phyloP scores from a whole-genome alignment of 2,888 invertebrate genomes.

The Eupelmus urozonus region DNA sequence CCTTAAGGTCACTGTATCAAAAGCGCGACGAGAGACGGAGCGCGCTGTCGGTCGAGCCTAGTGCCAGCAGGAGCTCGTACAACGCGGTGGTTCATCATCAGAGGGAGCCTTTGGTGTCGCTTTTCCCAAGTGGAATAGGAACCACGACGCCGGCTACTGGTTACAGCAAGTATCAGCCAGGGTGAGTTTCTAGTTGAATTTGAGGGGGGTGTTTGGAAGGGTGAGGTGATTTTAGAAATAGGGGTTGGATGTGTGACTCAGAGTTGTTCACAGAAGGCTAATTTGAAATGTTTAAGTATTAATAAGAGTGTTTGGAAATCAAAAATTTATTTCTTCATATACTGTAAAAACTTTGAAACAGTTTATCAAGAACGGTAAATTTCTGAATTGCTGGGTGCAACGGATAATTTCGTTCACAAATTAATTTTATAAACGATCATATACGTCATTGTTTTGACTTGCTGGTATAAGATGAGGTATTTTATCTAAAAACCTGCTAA shows the following conservation, averaged over 20 bases:
- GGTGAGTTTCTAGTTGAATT: conserved; percentile 66
- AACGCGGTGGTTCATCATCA: conserved; percentile 56
- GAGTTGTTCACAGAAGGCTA: too few species aligned
- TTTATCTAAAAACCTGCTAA: too few species aligned
- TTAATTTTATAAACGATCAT: too few species aligned
- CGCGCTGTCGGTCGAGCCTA: conserved; percentile 13
- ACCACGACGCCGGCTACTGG: conserved; percentile 62
- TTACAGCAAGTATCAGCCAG: conserved; percentile 71
- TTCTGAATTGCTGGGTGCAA: too few species aligned
- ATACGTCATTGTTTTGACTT: too few species aligned
- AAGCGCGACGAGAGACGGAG: not conserved
- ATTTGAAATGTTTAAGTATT: too few species aligned
- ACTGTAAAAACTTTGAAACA: too few species aligned
- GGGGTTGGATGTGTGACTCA: not conserved
- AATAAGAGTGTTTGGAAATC: too few species aligned
- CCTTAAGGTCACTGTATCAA: not conserved
- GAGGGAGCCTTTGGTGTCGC: conserved; percentile 59
- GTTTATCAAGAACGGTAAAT: too few species aligned
- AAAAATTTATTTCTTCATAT: too few species aligned
- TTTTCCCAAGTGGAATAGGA: conserved; percentile 59
- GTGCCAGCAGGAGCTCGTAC: conserved; percentile 18
- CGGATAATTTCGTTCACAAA: too few species aligned
- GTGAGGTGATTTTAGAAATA: not conserved
- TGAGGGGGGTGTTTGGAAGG: not conserved
- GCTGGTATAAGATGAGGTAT: too few species aligned